Evolutionary conservation across 1,140 invertebrate genomes (phyloP), one percentile per base, ranked within the genome.

Genomic region (Mercenaria mercenaria): DNA sequence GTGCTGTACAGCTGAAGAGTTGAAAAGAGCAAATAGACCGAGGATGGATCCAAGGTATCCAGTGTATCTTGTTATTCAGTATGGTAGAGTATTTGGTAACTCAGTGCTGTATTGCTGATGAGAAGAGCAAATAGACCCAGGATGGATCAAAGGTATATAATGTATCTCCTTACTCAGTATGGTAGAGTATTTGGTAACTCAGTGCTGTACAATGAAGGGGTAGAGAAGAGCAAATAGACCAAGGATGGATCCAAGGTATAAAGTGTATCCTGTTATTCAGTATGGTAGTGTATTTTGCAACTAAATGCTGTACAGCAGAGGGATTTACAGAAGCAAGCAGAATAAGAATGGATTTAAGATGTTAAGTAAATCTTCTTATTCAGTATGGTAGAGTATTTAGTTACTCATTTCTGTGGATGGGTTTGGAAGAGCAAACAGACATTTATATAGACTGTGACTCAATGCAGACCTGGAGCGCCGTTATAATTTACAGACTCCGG

Each of bases 381-480:
- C n/a, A n/a, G n/a, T n/a, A n/a, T n/a, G n/a, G n/a, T n/a, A n/a
- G n/a, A n/a, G n/a, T 93, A 94, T 76, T 77, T 96, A 32, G 34
- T 96, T 11, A 91, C 93, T 29, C 94, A 96, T 86, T 96, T 95
- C 88, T 94, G 93, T 95, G 67, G 95, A 95, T 67, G 96, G 96
- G 90, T 61, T 96, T 32, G 93, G 92, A 81, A 64, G 80, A 32
- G 86, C 88, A 6, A 92, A 90, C 82, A 90, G 93, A 77, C 92
- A n/a, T n/a, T n/a, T n/a, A n/a, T n/a, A n/a, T n/a, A n/a, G n/a
- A n/a, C n/a, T n/a, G n/a, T n/a, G n/a, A n/a, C n/a, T n/a, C n/a
- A n/a, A n/a, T n/a, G n/a, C n/a, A n/a, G n/a, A n/a, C n/a, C n/a
- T n/a, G n/a, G n/a, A n/a, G n/a, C n/a, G n/a, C n/a, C n/a, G n/a